phyloP scores from a whole-genome alignment of 1,140 invertebrate species.

The Macrosteles quadrilineatus region DNA sequence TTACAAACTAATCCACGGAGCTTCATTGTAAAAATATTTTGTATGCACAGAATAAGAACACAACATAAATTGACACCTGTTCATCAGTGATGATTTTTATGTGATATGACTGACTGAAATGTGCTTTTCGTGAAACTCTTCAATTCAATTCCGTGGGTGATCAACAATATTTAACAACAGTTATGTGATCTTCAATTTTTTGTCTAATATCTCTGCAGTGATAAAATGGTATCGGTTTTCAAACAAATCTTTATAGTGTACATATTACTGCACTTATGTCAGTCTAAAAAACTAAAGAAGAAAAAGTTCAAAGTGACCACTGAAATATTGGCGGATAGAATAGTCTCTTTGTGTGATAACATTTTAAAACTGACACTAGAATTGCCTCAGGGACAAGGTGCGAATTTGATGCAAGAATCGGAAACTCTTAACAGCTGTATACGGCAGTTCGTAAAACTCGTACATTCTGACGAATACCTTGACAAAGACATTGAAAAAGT shows the following conservation, averaged over 20 bases:
- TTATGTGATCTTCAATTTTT: no score
- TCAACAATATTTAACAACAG: no score
- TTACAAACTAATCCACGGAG: no score
- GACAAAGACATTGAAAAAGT: constrained; percentile 3
- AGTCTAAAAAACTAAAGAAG: not conserved
- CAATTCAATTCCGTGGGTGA: no score
- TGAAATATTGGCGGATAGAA: not conserved
- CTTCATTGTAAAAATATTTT: no score
- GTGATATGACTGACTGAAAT: no score
- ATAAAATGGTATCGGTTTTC: not conserved
- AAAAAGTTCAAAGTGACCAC: constrained; percentile 3
- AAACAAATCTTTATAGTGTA: not conserved
- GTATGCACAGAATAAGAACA: no score
- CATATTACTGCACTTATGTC: not conserved
- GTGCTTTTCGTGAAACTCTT: no score
- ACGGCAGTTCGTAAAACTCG: not conserved
- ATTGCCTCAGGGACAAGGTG: not conserved
- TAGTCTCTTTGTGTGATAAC: not conserved
- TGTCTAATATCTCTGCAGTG: not conserved
- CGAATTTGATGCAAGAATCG: not conserved
- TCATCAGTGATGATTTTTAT: no score
- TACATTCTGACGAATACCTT: not conserved
- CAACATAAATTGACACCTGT: no score
- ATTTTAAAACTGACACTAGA: constrained; percentile 1
- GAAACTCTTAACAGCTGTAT: constrained; percentile 7